Conservation (phyloP, 2,888 invertebrate genomes). For the Drosophila siamana region DNA sequence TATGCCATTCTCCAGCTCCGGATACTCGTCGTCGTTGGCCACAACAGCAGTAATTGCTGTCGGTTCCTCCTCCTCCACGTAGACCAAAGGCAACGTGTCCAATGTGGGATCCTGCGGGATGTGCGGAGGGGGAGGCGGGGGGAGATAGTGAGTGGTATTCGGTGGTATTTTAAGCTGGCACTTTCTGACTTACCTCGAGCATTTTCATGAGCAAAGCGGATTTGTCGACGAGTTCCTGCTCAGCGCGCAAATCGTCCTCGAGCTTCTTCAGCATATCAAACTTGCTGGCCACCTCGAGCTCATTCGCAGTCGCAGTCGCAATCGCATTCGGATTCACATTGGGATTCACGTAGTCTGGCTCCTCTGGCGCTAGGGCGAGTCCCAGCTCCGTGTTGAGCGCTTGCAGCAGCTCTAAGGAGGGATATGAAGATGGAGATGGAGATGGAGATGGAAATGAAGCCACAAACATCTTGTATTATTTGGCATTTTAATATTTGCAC, state of each 20-base stretch:
- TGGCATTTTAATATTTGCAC: constrained; percentile 49
- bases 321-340: constrained; percentile 48
- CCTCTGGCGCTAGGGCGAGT: constrained; percentile 51
- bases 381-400: constrained; percentile 79
- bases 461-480: constrained; percentile 41
- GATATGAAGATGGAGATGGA: background rate
- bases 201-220: constrained; percentile 84
- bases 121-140: background rate
- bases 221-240: constrained; percentile 85
- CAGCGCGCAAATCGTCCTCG: constrained; percentile 83
- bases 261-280: constrained; percentile 82
- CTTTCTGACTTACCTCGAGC: constrained; percentile 79
- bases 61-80: constrained; percentile 82
- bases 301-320: constrained; percentile 72
- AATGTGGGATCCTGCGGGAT: constrained; percentile 81
- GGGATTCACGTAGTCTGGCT: constrained; percentile 78
- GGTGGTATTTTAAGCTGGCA: constrained; percentile 12
- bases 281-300: constrained; percentile 81
- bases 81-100: constrained; percentile 84
- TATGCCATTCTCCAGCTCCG: constrained; percentile 52
- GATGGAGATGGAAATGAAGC: constrained; percentile 1
- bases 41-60: constrained; percentile 29
- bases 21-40: constrained; percentile 54
- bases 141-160: background rate
- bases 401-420: constrained; percentile 76